Evolutionary conservation across 2,888 invertebrate genomes (phyloP), one percentile per base, ranked within the genome.

Genomic region (Zaprionus bogoriensis): DNA sequence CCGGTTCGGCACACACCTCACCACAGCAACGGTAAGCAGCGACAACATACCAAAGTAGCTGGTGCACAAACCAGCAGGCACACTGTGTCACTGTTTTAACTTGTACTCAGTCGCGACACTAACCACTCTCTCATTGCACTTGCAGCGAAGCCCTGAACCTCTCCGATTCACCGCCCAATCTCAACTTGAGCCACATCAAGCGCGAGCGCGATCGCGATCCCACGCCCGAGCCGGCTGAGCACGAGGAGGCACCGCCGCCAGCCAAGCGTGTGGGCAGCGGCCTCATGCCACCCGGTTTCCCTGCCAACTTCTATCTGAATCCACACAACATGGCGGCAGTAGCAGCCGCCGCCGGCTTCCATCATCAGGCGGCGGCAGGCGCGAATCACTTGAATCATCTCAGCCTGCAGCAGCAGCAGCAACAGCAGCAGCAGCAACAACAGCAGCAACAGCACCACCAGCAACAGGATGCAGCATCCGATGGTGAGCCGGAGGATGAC

Each of bases 101-200:
- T 25, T 25, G 0, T 7, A 1, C 9, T 44, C 12, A n/a, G n/a
- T n/a, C n/a, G n/a, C n/a, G n/a, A n/a, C n/a, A n/a, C n/a, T n/a
- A n/a, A n/a, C n/a, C n/a, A 20, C 32, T 5, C 23, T 2, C n/a
- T 4, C 38, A 28, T 2, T n/a, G 20, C n/a, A 30, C 27, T 27
- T 77, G 64, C 71, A 91, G 96, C 84, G 97, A 97, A 91, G 97
- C 97, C 1, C 92, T 98, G 54, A 97, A 97, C 91, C 93, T 97
- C 32, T 93, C 94, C 66, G 95, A 95, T 84, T 93, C 92, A 78
- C 94, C 92, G 72, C 92, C 83, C 74, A 92, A 92, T 82, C 85
- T 92, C 72, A 65, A 74, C 53, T 44, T 72, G 60, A 72, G 89
- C 22, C 62, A 90, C 25, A 91, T 92, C 0, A 94, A 94, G 77